Percentiles rank a stretch among this genome's conserved stretches.
Conservation (phyloP, 2,797 vertebrate genomes). For the Avahi laniger region DNA sequence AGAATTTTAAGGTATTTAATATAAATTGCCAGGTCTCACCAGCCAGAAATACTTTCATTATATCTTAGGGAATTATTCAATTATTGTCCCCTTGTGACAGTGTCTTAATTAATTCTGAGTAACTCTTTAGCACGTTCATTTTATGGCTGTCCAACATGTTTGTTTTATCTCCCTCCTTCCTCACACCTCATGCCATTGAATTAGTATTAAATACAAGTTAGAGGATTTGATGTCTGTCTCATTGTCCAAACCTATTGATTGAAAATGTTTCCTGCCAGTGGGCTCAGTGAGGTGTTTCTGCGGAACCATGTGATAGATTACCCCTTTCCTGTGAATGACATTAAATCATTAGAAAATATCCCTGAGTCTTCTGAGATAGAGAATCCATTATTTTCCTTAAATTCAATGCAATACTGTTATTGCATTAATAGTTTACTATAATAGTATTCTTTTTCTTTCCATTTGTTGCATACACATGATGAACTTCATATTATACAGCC, state of each 20-base stretch:
- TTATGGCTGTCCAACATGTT: slow-evolving; percentile 52
- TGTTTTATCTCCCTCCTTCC: slow-evolving; percentile 4
- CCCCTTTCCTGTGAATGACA: not conserved
- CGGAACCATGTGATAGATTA: not conserved
- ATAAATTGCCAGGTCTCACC: slow-evolving; percentile 41
- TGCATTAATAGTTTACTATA: not conserved
- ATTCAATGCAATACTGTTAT: not conserved
- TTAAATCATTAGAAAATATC: slow-evolving; percentile 33
- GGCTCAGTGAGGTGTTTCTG: not conserved
- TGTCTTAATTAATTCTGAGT: slow-evolving; percentile 70
- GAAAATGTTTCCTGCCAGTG: not conserved
- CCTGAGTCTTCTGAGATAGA: not conserved
- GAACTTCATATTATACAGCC: not conserved
- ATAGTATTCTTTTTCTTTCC: not conserved
- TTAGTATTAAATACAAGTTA: slow-evolving; percentile 23
- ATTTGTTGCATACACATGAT: not conserved
- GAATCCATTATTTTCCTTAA: not conserved
- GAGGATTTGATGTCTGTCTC: not conserved
- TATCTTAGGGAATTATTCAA: slow-evolving; percentile 56
- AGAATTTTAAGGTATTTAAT: slow-evolving; percentile 53
- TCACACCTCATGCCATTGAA: not conserved
- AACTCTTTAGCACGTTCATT: slow-evolving; percentile 28
- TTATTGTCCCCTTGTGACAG: slow-evolving; percentile 55
- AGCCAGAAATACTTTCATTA: slow-evolving; percentile 57
- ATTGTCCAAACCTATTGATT: not conserved